These are phyloP conservation scores for Tethea ocularis DNA, from an alignment of 2,888 invertebrate species.

Conservation along the genomic window DNA sequence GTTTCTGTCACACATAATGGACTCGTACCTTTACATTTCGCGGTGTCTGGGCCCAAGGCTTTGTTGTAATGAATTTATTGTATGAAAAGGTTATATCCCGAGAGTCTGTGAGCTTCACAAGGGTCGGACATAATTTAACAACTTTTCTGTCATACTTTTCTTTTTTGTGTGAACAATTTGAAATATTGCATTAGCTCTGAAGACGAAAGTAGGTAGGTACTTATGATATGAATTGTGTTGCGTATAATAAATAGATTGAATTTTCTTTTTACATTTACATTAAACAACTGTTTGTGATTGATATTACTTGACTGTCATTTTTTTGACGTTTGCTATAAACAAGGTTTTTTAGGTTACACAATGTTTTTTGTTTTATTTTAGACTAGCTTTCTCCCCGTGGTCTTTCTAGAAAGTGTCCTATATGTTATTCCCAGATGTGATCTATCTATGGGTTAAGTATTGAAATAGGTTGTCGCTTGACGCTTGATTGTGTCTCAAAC, in stretches of 20 bases:
- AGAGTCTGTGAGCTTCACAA: slow-evolving; percentile 20
- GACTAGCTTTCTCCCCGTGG: too few relatives aligned
- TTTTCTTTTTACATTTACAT: background rate
- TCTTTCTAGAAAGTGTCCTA: too few relatives aligned
- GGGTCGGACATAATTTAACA: slow-evolving; percentile 33
- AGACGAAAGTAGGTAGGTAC: background rate
- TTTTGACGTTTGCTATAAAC: background rate
- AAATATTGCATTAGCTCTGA: slow-evolving; percentile 3
- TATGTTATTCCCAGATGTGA: too few relatives aligned
- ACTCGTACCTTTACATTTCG: slow-evolving; percentile 24
- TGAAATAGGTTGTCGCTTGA: too few relatives aligned
- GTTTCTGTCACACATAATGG: slow-evolving; percentile 18
- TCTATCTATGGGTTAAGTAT: too few relatives aligned
- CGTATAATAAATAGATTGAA: background rate
- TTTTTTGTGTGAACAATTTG: slow-evolving; percentile 19
- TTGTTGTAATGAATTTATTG: slow-evolving; percentile 67
- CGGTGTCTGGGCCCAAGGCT: slow-evolving; percentile 32
- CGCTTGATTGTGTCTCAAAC: too few relatives aligned
- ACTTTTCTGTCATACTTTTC: slow-evolving; percentile 28
- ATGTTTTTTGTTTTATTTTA: background rate
- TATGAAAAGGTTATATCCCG: slow-evolving; percentile 50
- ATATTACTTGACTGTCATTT: background rate
- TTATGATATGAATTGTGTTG: background rate
- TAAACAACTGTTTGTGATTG: background rate
- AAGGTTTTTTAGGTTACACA: too few relatives aligned